Base-by-base conservation (phyloP, 2,113 vertebrate species). In the Labrus mixtus region DNA sequence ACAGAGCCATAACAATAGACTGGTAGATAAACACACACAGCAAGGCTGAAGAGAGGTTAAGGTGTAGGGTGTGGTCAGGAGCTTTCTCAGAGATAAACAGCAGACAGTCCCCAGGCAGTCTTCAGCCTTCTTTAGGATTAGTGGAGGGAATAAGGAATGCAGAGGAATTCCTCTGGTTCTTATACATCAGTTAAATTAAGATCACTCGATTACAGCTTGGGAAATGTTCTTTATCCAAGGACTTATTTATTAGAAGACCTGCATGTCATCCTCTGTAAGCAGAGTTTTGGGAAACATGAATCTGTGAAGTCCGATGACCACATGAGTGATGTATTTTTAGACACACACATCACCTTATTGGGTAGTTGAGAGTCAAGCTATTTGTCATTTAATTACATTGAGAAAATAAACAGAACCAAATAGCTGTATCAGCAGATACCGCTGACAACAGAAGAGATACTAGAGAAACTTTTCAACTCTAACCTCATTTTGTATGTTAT, bases 31-130 rank as follows among this genome's bases (percentile, higher is more conserved):
- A 71, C 58, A 81, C 64, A 81, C 64, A 2, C 29, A 69, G 3
- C 5, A 2, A 36, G 51, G 59, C 62, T 68, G 73, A 82, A 54
- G 63, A 57, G 36, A 63, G 79, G 74, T 74, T 77, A 72, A 73
- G 65, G 67, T 76, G 56, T 15, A 62, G 73, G 89, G 89, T 88
- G 89, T 79, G 87, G 83, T 51, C 64, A n/a, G 25, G 13, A 74
- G 79, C 58, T 76, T 71, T 66, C 29, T 53, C 19, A 37, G 57
- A 84, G 78, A 53, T 68, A 76, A 83, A 63, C 60, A 58, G 60
- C 57, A 72, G 69, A 56, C 58, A 53, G 70, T 81, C 84, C 63
- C 61, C 56, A n/a, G 78, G 78, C 56, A 33, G 29, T 33, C 29
- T 6, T 33, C 41, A 41, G 10, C 54, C 36, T 65, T 48, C 3